These are phyloP conservation scores for Mythimna loreyi DNA, from an alignment of 2,888 invertebrate species.

Conservation along the genomic window DNA sequence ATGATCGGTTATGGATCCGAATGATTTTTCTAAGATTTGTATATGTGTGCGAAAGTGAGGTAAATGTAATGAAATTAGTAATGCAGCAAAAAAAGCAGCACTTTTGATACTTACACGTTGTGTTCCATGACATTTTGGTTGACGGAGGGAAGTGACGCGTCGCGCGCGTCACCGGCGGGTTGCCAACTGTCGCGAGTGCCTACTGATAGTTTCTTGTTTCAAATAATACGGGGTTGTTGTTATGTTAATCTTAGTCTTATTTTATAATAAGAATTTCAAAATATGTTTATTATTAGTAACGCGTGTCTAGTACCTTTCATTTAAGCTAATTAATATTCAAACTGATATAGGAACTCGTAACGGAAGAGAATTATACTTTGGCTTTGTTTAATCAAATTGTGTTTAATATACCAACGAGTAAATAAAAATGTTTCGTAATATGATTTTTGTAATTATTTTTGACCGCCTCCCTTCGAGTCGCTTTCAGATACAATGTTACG, in stretches of 20 bases:
- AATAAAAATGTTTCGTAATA: constrained; percentile 90
- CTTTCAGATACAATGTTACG: constrained; percentile 81
- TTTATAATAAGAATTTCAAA: constrained; percentile 85
- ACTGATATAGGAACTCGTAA: constrained; percentile 84
- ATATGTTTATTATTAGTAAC: constrained; percentile 84
- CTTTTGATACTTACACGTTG: constrained; percentile 75
- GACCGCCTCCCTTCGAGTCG: constrained; percentile 80
- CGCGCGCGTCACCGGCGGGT: constrained; percentile 5
- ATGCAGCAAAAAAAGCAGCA: constrained; percentile 62
- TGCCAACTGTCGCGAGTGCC: constrained; percentile 60
- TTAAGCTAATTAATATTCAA: constrained; percentile 85
- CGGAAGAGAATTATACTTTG: constrained; percentile 82
- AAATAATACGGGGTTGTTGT: constrained; percentile 86
- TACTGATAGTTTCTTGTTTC: constrained; percentile 77
- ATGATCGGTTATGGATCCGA: constrained; percentile 64
- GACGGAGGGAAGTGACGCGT: constrained; percentile 32
- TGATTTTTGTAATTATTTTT: constrained; percentile 91
- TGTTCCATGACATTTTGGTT: constrained; percentile 66
- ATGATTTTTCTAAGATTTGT: constrained; percentile 76
- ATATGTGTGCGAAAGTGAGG: constrained; percentile 68
- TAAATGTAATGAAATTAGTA: constrained; percentile 64
- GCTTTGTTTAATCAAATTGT: constrained; percentile 89
- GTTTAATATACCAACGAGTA: constrained; percentile 89
- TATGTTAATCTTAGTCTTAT: constrained; percentile 87
- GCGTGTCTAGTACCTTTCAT: constrained; percentile 85